Conservation (phyloP, 1,140 invertebrate genomes). For the Araneus ventricosus region DNA sequence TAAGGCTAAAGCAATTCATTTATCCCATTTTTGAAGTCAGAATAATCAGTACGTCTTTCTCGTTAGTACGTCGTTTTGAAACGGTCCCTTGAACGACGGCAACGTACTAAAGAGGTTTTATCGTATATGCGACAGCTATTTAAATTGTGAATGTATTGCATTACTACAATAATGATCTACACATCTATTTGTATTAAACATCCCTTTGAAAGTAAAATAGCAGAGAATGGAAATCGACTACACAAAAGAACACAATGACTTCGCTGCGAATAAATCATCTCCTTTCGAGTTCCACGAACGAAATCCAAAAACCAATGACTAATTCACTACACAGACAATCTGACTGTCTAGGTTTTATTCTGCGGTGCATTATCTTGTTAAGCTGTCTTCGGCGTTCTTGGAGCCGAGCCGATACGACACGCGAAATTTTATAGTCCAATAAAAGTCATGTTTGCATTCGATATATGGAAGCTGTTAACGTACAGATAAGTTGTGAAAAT, state of each 20-base stretch:
- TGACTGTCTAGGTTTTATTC: background rate
- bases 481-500: slow-evolving; percentile 22
- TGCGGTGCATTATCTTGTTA: background rate
- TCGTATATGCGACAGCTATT: too few relatives aligned
- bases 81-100: too few relatives aligned
- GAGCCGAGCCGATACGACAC: background rate
- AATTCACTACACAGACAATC: background rate
- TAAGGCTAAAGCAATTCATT: too few relatives aligned
- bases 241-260: background rate
- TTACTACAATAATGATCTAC: too few relatives aligned
- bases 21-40: too few relatives aligned
- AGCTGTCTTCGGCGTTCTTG: background rate
- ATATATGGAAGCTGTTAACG: slow-evolving; percentile 4
- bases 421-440: background rate
- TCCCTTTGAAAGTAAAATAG: background rate
- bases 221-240: background rate
- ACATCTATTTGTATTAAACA: too few relatives aligned
- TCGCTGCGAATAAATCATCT: background rate
- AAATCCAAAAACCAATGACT: background rate
- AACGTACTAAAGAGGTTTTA: too few relatives aligned
- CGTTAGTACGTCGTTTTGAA: too few relatives aligned
- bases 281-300: background rate
- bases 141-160: too few relatives aligned
- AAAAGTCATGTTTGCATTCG: slow-evolving; percentile 30
- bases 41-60: too few relatives aligned